Conservation (phyloP, 2,797 vertebrate genomes). For the Triplophysa bombifrons region DNA sequence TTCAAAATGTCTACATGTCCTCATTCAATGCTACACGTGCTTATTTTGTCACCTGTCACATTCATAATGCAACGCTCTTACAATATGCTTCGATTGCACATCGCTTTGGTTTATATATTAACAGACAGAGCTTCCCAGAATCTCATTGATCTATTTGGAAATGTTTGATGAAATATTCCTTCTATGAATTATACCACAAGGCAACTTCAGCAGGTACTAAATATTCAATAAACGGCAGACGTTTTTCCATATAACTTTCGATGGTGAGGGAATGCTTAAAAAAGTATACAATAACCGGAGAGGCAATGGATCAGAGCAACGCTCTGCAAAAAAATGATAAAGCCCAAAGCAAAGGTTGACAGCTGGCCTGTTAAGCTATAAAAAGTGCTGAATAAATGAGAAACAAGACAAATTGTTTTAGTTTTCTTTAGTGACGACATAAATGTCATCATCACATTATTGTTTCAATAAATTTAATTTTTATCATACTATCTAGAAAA, state of each 20-base stretch:
- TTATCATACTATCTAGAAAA: too few species aligned
- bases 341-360: not conserved
- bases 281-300: not conserved
- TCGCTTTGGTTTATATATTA: not conserved
- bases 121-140: not conserved
- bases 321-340: not conserved
- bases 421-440: too few species aligned
- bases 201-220: conserved; percentile 5
- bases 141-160: not conserved
- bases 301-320: not conserved
- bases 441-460: too few species aligned
- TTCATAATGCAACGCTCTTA: conserved; percentile 15
- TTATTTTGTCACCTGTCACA: conserved; percentile 22
- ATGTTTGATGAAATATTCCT: conserved; percentile 25
- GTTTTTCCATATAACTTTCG: not conserved
- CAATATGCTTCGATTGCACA: conserved; percentile 21
- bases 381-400: too few species aligned
- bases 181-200: conserved; percentile 10
- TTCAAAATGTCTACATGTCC: conserved; percentile 23
- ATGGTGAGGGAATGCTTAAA: not conserved
- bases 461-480: too few species aligned
- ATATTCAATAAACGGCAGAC: not conserved
- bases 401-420: too few species aligned
- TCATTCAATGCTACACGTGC: conserved; percentile 22
- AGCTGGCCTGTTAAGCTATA: too few species aligned